Conservation (phyloP, 2,888 invertebrate genomes). For the Thysanoteuthis rhombus region DNA sequence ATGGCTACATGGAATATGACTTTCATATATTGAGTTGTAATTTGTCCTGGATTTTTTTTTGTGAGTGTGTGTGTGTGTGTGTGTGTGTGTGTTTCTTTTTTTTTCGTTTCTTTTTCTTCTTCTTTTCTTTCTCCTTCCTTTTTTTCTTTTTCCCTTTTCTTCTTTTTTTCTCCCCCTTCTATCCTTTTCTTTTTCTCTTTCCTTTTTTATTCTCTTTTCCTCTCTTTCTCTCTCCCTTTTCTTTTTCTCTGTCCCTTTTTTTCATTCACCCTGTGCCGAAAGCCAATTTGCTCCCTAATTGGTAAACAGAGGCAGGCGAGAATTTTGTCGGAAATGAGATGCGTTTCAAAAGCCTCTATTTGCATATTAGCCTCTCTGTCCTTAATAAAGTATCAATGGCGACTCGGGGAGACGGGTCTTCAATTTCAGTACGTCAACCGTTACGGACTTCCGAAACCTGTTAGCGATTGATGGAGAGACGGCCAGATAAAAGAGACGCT, state of each 20-base stretch:
- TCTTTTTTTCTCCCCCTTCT: neutral
- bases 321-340: neutral
- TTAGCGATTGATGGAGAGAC: constrained; percentile 14
- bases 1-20: neutral
- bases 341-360: neutral
- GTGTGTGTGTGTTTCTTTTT: no score
- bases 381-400: constrained; percentile 2
- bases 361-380: constrained; percentile 1
- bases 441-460: neutral
- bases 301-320: neutral
- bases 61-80: neutral
- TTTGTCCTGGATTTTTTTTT: neutral
- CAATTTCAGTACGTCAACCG: neutral
- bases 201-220: neutral
- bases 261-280: neutral
- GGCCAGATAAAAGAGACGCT: neutral
- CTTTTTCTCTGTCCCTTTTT: neutral
- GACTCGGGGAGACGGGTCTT: neutral
- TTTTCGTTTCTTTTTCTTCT: neutral
- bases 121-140: neutral
- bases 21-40: no score
- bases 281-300: constrained; percentile 16
- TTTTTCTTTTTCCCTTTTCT: neutral
- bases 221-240: neutral
- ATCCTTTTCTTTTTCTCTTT: neutral